phyloP scores from a whole-genome alignment of 1,140 invertebrate species.

The Holotrichia oblita region DNA sequence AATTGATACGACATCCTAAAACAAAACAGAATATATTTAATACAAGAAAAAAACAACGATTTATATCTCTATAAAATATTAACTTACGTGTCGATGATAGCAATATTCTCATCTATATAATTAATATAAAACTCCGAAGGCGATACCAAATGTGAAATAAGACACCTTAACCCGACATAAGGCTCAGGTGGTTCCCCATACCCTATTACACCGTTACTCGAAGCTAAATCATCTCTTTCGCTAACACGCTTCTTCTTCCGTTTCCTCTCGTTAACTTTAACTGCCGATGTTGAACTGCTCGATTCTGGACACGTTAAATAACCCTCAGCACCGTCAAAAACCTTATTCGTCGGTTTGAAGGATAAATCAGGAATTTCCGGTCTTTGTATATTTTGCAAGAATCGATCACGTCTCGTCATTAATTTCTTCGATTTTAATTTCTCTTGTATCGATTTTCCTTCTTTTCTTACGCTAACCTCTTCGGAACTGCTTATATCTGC shows the following conservation, averaged over 20 bases:
- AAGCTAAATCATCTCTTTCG: not conserved
- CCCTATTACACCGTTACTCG: not conserved
- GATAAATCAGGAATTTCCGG: constrained; percentile 36
- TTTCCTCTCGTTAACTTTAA: not conserved
- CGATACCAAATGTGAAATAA: not conserved
- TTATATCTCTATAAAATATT: too few species aligned
- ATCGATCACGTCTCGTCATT: constrained; percentile 5
- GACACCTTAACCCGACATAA: not conserved
- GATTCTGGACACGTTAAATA: constrained; percentile 17
- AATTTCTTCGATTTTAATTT: constrained; percentile 1
- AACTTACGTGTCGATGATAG: constrained; percentile 1
- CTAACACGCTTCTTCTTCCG: not conserved
- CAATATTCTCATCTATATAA: constrained; percentile 14
- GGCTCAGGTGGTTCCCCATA: not conserved
- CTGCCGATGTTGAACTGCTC: not conserved
- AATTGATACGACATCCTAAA: constrained; percentile 35
- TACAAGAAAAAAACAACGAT: not conserved
- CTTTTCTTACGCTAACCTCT: not conserved
- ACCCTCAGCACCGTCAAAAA: not conserved
- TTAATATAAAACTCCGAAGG: constrained; percentile 30
- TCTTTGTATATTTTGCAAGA: not conserved
- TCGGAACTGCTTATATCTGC: not conserved
- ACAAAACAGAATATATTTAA: not conserved
- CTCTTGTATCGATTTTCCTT: not conserved
- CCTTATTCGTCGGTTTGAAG: constrained; percentile 19